Conservation (phyloP, 2,888 invertebrate genomes). For the Lasioglossum calceatum region DNA sequence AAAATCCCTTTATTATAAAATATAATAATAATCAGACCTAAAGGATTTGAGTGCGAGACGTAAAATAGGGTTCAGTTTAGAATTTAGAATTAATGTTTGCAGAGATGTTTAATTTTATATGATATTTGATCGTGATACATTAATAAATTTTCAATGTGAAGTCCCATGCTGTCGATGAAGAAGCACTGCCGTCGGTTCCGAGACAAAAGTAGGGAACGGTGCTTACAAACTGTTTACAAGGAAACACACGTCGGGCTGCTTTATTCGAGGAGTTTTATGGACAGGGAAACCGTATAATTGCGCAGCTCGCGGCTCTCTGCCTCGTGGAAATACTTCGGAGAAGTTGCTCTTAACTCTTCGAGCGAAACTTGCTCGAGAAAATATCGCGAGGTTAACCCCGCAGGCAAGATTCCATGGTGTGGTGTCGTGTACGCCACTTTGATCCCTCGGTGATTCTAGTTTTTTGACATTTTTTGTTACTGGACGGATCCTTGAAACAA, state of each 20-base stretch:
- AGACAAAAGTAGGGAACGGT: slow-evolving; percentile 11
- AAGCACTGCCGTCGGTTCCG: neutral
- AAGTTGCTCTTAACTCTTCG: slow-evolving; percentile 52
- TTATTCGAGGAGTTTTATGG: slow-evolving; percentile 46
- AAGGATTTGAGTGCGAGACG: too few species aligned
- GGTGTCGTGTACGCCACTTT: neutral
- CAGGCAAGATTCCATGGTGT: neutral
- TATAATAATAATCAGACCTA: too few species aligned
- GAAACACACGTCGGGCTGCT: slow-evolving; percentile 25
- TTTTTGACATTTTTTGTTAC: neutral
- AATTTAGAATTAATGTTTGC: too few species aligned
- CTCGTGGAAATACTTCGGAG: slow-evolving; percentile 57
- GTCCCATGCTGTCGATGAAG: neutral
- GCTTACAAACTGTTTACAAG: slow-evolving; percentile 57
- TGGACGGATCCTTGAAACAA: neutral
- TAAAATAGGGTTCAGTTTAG: too few species aligned
- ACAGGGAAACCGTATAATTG: slow-evolving; percentile 66
- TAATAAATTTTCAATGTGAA: neutral
- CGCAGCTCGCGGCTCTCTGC: slow-evolving; percentile 43
- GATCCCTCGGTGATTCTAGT: neutral
- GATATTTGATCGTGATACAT: too few species aligned
- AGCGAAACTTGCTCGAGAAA: slow-evolving; percentile 56
- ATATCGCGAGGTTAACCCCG: slow-evolving; percentile 57
- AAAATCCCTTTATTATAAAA: too few species aligned
- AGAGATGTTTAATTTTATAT: too few species aligned